These are phyloP conservation scores for Lagopus muta DNA, from an alignment of 2,113 vertebrate genomes.

Conservation along the genomic window DNA sequence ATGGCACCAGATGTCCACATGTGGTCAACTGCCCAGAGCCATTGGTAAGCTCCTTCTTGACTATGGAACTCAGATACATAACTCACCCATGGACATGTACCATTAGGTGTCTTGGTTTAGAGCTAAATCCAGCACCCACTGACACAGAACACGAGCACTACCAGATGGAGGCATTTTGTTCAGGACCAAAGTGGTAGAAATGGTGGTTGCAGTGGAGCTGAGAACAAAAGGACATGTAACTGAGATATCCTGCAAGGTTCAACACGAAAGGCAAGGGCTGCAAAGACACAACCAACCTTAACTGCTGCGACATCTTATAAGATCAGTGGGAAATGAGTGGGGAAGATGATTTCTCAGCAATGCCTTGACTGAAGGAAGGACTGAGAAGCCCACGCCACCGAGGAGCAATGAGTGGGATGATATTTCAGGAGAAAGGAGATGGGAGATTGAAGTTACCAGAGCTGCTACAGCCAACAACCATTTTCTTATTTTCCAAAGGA, in stretches of 20 bases:
- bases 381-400: rapidly evolving
- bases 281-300: neutral
- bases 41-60: neutral
- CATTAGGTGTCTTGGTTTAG: neutral
- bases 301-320: neutral
- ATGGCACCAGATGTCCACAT: neutral
- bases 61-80: neutral
- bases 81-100: neutral
- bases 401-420: neutral
- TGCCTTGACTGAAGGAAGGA: neutral
- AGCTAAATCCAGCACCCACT: neutral
- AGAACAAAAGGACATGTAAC: neutral
- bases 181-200: neutral
- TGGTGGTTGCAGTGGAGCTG: neutral
- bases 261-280: neutral
- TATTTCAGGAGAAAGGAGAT: neutral
- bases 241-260: neutral
- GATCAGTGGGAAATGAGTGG: neutral
- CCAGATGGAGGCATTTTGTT: neutral
- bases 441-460: neutral
- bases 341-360: neutral
- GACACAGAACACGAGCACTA: neutral
- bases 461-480: neutral
- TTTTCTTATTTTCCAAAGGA: neutral
- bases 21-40: neutral